Conservation (phyloP, 2,797 vertebrate genomes). For the Cygnus olor region DNA sequence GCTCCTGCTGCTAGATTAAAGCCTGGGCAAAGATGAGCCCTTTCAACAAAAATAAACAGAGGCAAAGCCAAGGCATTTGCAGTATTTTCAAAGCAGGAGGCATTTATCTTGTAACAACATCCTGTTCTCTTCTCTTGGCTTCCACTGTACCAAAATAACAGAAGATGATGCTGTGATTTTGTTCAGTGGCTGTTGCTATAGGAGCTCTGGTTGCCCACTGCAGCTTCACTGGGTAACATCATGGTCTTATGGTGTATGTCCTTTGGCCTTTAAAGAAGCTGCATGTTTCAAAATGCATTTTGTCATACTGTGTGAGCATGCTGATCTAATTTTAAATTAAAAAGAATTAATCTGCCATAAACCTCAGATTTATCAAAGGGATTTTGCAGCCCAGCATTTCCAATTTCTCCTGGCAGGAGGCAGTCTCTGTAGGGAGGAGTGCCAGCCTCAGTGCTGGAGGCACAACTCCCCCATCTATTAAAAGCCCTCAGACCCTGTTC, state of each 20-base stretch:
- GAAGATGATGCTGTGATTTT: neutral
- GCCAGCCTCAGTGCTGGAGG: neutral
- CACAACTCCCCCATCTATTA: neutral
- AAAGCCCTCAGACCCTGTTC: neutral
- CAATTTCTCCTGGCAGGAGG: neutral
- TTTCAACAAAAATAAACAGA: constrained; percentile 39
- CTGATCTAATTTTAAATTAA: neutral
- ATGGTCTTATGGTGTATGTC: fast-evolving
- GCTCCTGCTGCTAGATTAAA: constrained; percentile 76
- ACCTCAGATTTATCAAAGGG: neutral
- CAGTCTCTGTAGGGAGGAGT: neutral
- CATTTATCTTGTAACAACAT: constrained; percentile 44
- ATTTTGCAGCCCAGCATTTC: neutral
- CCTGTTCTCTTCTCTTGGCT: constrained; percentile 29
- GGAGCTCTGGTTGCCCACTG: neutral
- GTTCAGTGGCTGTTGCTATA: neutral
- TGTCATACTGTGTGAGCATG: neutral
- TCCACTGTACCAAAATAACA: neutral
- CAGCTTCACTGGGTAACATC: neutral
- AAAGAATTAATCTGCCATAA: neutral
- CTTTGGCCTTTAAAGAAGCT: neutral
- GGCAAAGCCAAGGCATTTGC: constrained; percentile 24
- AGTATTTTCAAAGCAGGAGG: constrained; percentile 49
- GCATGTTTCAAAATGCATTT: fast-evolving
- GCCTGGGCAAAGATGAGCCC: constrained; percentile 53